phyloP scores from a whole-genome alignment of 2,888 invertebrate genomes.

The Lochmaea crataegi region DNA sequence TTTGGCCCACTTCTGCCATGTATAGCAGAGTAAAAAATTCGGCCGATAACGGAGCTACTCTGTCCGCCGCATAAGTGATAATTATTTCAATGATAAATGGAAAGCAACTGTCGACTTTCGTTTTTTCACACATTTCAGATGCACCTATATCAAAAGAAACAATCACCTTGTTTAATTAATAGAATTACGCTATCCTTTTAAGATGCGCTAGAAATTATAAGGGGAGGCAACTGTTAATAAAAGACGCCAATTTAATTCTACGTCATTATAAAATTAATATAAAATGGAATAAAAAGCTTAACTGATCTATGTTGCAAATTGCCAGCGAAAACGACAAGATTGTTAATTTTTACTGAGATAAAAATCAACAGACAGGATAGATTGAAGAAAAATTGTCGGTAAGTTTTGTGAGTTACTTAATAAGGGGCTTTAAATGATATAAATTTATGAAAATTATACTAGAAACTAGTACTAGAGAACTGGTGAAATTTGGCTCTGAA shows the following conservation, averaged over 20 bases:
- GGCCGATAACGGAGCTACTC: no score
- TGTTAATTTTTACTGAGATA: neutral
- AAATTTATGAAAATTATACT: no score
- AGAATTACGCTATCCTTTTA: constrained; percentile 11
- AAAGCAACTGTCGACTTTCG: neutral
- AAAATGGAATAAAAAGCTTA: constrained; percentile 16
- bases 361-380: neutral
- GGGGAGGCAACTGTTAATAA: constrained; percentile 22
- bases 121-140: neutral
- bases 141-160: neutral
- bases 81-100: no score
- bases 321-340: neutral
- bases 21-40: no score
- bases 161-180: constrained; percentile 11
- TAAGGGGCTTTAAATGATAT: neutral
- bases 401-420: neutral
- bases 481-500: no score
- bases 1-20: no score
- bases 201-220: constrained; percentile 8
- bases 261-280: constrained; percentile 30
- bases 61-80: no score
- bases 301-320: neutral
- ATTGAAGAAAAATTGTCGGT: neutral
- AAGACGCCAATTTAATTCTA: constrained; percentile 20
- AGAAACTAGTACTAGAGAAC: no score